Conservation (phyloP, 1,140 invertebrate species). For the Archivesica marissinica region DNA sequence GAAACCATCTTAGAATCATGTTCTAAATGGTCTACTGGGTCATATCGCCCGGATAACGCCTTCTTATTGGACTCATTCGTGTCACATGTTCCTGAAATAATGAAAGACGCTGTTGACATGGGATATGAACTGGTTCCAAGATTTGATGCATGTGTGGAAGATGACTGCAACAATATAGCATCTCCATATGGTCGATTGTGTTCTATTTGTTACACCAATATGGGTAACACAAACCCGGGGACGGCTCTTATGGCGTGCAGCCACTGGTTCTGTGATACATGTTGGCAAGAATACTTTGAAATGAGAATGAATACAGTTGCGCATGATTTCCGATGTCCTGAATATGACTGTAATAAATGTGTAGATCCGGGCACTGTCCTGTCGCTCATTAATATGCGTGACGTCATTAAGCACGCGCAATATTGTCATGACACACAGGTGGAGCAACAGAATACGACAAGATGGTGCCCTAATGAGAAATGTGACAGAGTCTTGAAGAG, state of each 20-base stretch:
- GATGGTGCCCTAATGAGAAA: slow-evolving; percentile 73
- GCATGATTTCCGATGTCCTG: slow-evolving; percentile 62
- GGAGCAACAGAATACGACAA: slow-evolving; percentile 32
- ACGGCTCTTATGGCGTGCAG: slow-evolving; percentile 68
- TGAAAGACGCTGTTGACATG: background rate
- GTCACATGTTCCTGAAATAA: background rate
- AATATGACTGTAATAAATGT: slow-evolving; percentile 64
- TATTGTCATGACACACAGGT: slow-evolving; percentile 54
- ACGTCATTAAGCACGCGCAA: slow-evolving; percentile 56
- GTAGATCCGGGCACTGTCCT: slow-evolving; percentile 66
- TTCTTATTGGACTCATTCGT: slow-evolving; percentile 6
- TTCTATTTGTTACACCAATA: slow-evolving; percentile 61
- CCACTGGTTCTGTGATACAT: slow-evolving; percentile 75
- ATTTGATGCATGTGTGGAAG: background rate
- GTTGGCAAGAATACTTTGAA: slow-evolving; percentile 70
- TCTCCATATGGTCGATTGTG: slow-evolving; percentile 57
- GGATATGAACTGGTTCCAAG: slow-evolving; percentile 11
- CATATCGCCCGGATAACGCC: slow-evolving; percentile 19
- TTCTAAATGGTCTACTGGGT: slow-evolving; percentile 3
- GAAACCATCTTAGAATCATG: slow-evolving; percentile 2
- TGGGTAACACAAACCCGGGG: slow-evolving; percentile 23
- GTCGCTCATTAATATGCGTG: slow-evolving; percentile 63
- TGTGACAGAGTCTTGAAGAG: slow-evolving; percentile 70
- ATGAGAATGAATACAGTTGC: slow-evolving; percentile 26
- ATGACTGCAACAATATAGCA: slow-evolving; percentile 8